Conservation (phyloP, 2,797 vertebrate genomes). For the Miopithecus talapoin region DNA sequence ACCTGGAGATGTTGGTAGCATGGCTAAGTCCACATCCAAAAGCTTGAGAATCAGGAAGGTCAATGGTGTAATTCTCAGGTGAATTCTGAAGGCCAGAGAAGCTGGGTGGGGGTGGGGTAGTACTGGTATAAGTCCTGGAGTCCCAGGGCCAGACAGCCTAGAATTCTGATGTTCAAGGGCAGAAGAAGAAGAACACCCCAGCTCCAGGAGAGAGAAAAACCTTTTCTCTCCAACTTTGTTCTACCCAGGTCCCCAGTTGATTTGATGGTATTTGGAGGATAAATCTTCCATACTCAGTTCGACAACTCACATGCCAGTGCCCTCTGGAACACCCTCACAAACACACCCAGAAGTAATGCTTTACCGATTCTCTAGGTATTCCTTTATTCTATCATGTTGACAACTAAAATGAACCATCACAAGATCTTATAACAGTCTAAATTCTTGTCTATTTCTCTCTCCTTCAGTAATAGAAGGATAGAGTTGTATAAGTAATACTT, state of each 20-base stretch:
- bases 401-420: neutral
- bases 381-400: neutral
- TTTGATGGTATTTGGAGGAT: neutral
- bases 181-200: neutral
- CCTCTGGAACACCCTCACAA: neutral
- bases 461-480: neutral
- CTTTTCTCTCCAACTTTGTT: neutral
- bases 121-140: neutral
- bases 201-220: neutral
- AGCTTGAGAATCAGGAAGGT: neutral
- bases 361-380: neutral
- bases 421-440: neutral
- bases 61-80: neutral
- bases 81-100: neutral
- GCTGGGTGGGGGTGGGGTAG: too few relatives aligned
- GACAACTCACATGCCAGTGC: neutral
- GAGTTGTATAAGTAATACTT: neutral
- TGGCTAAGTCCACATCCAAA: neutral
- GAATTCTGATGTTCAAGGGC: neutral
- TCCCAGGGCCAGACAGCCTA: neutral
- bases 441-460: neutral
- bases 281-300: neutral
- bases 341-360: neutral
- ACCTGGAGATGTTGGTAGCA: neutral
- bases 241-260: neutral